Conservation (phyloP, 2,797 vertebrate genomes). For the Acomys russatus region DNA sequence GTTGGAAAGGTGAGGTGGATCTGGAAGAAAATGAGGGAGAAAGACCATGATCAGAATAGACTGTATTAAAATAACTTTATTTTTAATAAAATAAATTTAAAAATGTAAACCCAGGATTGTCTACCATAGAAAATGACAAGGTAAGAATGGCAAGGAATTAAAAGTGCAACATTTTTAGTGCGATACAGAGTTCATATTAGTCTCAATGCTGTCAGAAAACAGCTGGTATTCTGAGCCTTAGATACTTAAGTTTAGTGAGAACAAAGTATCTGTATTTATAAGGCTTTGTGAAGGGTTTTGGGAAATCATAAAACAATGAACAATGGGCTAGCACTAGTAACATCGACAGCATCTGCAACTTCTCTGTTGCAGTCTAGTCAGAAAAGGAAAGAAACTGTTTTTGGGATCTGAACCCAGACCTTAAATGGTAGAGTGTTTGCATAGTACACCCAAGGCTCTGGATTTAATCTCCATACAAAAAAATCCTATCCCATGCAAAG, state of each 20-base stretch:
- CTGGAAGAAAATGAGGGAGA: too few species aligned
- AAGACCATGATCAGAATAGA: neutral
- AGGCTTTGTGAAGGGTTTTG: neutral
- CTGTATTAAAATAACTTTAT: neutral
- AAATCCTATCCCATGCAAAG: neutral
- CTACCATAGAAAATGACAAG: neutral
- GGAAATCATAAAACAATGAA: neutral
- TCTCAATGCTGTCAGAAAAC: neutral
- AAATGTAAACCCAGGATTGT: neutral
- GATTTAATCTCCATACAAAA: neutral
- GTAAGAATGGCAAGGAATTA: neutral
- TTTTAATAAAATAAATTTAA: neutral
- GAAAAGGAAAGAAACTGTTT: neutral
- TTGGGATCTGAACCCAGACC: neutral
- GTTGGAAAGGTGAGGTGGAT: neutral
- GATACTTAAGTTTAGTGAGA: constrained; percentile 14
- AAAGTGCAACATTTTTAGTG: neutral
- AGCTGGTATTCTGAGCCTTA: neutral
- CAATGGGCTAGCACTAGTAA: neutral
- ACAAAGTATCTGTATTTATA: neutral
- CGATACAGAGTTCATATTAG: neutral
- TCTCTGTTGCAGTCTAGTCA: neutral
- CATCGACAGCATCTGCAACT: neutral
- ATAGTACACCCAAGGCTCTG: neutral
- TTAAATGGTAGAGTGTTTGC: neutral